Percentiles rank a stretch among this genome's conserved stretches.
These are phyloP conservation scores for Bicyclus anynana DNA, from an alignment of 1,140 invertebrate species.

Conservation along the genomic window DNA sequence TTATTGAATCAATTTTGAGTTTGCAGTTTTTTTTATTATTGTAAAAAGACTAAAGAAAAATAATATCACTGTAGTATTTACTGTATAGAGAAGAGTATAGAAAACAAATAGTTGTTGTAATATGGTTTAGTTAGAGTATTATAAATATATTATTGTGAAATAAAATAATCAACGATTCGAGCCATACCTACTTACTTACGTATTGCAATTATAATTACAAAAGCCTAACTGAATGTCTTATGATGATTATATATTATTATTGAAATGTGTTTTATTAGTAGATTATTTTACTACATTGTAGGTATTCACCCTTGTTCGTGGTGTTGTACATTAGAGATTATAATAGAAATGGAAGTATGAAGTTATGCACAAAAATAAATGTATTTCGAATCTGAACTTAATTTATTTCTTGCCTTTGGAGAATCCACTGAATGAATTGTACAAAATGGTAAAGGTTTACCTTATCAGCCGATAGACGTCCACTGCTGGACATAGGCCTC, in stretches of 20 bases:
- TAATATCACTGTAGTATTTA: not conserved
- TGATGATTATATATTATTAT: slow-evolving; percentile 49
- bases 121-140: not conserved
- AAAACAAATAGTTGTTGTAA: not conserved
- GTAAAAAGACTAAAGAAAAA: not conserved
- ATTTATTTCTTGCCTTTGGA: slow-evolving; percentile 12
- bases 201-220: slow-evolving; percentile 36
- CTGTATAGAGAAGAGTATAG: not conserved
- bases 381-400: slow-evolving; percentile 54
- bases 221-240: slow-evolving; percentile 75
- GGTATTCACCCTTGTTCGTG: slow-evolving; percentile 53
- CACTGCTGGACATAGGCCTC: too few relatives aligned
- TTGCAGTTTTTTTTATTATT: not conserved
- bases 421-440: not conserved
- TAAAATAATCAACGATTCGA: slow-evolving; percentile 51
- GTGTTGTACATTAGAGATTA: slow-evolving; percentile 68
- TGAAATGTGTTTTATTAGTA: slow-evolving; percentile 60
- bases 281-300: slow-evolving; percentile 48
- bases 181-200: slow-evolving; percentile 41
- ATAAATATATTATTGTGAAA: slow-evolving; percentile 5
- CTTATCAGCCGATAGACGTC: too few relatives aligned
- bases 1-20: not conserved
- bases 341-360: slow-evolving; percentile 57
- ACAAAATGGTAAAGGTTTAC: too few relatives aligned
- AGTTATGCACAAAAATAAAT: slow-evolving; percentile 73